These are phyloP conservation scores for Fistularia tabacaria DNA, from an alignment of 2,797 vertebrate genomes.

Conservation along the genomic window DNA sequence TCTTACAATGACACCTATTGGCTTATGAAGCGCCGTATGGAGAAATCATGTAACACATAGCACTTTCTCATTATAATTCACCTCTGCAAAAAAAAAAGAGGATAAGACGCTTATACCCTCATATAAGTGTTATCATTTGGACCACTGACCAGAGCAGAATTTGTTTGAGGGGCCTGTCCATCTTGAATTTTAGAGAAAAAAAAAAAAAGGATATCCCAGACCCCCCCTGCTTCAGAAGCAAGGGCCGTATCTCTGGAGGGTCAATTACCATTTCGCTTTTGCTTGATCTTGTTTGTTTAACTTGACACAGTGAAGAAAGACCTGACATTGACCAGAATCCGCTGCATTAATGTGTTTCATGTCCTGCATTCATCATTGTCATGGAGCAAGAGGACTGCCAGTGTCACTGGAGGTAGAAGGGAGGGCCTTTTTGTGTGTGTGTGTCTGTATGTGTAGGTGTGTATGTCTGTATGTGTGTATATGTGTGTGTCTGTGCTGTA, in stretches of 20 bases:
- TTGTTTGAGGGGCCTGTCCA: conserved; percentile 26
- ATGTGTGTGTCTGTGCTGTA: conserved; percentile 16
- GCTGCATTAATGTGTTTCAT: conserved; percentile 97
- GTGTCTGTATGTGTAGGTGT: conserved; percentile 24
- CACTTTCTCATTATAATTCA: conserved; percentile 33
- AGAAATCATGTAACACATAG: conserved; percentile 30
- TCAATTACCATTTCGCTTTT: conserved; percentile 91
- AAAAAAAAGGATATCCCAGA: conserved; percentile 67
- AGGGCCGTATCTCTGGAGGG: conserved; percentile 87
- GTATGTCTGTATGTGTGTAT: conserved; percentile 6
- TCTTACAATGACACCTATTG: conserved; percentile 51
- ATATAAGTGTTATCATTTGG: conserved; percentile 24
- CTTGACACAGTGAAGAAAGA: conserved; percentile 98
- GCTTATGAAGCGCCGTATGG: conserved; percentile 35
- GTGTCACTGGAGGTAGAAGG: conserved; percentile 52
- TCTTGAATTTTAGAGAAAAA: conserved; percentile 29
- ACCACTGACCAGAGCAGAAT: conserved; percentile 21
- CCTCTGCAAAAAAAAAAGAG: conserved; percentile 3
- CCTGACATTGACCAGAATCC: conserved; percentile 95
- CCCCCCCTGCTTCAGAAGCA: conserved; percentile 75
- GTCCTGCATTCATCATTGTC: conserved; percentile 99
- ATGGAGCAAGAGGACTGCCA: conserved; percentile 74
- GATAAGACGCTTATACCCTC: conserved; percentile 14
- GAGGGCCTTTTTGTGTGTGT: conserved; percentile 21
- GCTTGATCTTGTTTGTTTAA: conserved; percentile 99